A percentile compares a stretch with the other conserved stretches of the same genome.
Conservation (phyloP, 2,113 vertebrate genomes). For the Catagonus wagneri region DNA sequence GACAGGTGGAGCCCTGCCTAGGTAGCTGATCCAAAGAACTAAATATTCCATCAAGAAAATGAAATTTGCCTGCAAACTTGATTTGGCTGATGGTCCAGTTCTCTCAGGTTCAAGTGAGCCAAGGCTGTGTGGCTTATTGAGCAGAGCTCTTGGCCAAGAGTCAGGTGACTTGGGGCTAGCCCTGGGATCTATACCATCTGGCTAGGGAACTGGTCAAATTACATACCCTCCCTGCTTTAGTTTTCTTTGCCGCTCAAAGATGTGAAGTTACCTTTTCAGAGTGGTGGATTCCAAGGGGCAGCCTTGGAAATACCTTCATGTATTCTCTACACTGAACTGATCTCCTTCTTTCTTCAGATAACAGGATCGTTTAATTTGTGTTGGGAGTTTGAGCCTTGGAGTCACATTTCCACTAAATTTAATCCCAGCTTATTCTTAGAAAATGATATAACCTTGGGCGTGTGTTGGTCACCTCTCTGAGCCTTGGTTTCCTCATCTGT, state of each 20-base stretch:
- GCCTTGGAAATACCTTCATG: background rate
- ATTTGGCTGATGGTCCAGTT: background rate
- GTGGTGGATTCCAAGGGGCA: too few species aligned
- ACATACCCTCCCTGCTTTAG: background rate
- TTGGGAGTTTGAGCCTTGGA: background rate
- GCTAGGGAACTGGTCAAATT: background rate
- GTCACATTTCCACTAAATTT: background rate
- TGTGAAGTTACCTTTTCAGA: background rate
- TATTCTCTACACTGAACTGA: background rate
- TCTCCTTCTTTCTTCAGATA: background rate
- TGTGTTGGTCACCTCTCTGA: background rate
- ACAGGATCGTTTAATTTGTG: background rate
- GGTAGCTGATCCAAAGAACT: background rate
- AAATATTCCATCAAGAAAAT: background rate
- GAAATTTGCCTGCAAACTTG: background rate
- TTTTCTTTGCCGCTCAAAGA: background rate
- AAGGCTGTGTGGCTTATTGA: background rate
- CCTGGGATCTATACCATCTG: background rate
- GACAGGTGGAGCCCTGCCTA: background rate
- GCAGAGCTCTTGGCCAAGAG: background rate
- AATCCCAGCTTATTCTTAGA: background rate
- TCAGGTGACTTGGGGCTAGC: background rate
- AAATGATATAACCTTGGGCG: background rate
- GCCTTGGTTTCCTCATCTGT: background rate
- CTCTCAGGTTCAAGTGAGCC: background rate